These are phyloP conservation scores for Drosophila villosipedis DNA, from an alignment of 2,888 invertebrate species.

Conservation along the genomic window DNA sequence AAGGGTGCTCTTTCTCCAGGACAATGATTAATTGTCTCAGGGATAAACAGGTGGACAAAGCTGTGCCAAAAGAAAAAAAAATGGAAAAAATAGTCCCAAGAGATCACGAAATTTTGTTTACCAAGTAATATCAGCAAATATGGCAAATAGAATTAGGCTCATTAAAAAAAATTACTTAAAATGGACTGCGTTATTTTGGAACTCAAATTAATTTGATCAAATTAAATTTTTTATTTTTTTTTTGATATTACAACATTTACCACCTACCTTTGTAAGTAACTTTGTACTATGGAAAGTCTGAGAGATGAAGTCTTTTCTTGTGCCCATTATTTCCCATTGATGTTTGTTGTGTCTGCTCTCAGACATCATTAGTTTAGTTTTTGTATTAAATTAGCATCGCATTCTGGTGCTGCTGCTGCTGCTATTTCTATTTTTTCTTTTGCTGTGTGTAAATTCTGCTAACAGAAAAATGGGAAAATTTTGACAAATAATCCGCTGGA, in stretches of 20 bases:
- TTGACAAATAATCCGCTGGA: slow-evolving; percentile 51
- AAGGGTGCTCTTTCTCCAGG: neutral
- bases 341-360: slow-evolving; percentile 5
- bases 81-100: neutral
- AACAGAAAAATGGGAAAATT: slow-evolving; percentile 10
- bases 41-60: slow-evolving; percentile 3
- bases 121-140: neutral
- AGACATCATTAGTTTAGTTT: slow-evolving; percentile 34
- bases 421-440: neutral
- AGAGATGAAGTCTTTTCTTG: neutral
- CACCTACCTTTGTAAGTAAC: neutral
- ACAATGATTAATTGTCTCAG: slow-evolving; percentile 49
- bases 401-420: neutral
- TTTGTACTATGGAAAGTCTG: neutral
- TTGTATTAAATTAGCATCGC: slow-evolving; percentile 14
- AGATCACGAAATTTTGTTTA: neutral
- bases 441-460: neutral
- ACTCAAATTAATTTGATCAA: neutral
- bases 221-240: neutral
- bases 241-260: neutral
- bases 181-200: neutral
- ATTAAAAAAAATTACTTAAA: neutral
- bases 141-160: neutral
- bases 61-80: neutral
- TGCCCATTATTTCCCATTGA: neutral